phyloP scores from a whole-genome alignment of 1,140 invertebrate genomes.

The Drosophila leontia region DNA sequence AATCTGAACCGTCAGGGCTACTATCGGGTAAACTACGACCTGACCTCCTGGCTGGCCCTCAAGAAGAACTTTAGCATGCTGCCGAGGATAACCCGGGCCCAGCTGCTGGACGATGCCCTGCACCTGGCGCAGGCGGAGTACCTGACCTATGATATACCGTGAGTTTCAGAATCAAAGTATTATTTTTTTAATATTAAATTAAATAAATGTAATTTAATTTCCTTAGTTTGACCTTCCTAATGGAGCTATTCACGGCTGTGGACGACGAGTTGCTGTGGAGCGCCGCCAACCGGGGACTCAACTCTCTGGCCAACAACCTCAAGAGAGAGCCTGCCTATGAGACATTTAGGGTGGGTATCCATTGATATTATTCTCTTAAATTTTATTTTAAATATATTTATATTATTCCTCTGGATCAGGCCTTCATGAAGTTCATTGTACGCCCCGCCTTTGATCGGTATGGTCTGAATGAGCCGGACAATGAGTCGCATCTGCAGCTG shows the following conservation, averaged over 20 bases:
- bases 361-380: not conserved
- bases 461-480: conserved; percentile 76
- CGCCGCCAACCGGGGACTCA: conserved; percentile 69
- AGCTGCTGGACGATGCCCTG: conserved; percentile 93
- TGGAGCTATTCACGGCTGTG: conserved; percentile 65
- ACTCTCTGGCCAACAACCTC: conserved; percentile 77
- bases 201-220: not conserved
- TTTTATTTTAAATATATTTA: not conserved
- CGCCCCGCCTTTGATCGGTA: conserved; percentile 76
- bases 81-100: conserved; percentile 89
- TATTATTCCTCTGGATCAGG: conserved; percentile 30
- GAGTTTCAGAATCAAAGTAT: not conserved
- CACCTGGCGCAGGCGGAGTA: conserved; percentile 89
- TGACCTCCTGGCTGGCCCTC: conserved; percentile 88
- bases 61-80: conserved; percentile 86
- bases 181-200: not conserved
- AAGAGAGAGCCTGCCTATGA: conserved; percentile 83
- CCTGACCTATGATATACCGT: conserved; percentile 87
- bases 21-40: conserved; percentile 91
- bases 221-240: conserved; percentile 84
- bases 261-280: conserved; percentile 80
- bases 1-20: conserved; percentile 86
- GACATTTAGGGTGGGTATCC: conserved; percentile 69
- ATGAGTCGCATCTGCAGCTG: conserved; percentile 85
- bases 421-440: conserved; percentile 83